These are phyloP conservation scores for Otus sunia DNA, from an alignment of 2,113 vertebrate species.

Conservation along the genomic window DNA sequence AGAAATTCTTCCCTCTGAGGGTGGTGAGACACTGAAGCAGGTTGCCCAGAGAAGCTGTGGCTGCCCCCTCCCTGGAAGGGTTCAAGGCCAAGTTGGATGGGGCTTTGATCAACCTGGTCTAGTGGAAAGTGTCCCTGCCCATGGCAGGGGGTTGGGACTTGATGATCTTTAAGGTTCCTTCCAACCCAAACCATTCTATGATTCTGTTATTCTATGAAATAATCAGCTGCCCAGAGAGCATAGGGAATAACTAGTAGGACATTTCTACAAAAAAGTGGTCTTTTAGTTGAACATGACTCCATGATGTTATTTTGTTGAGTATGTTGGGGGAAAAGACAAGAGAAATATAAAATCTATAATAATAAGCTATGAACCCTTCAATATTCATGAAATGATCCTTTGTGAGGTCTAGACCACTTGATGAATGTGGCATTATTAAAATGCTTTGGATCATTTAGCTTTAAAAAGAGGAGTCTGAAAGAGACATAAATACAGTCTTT, in stretches of 20 bases:
- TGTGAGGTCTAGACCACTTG: slow-evolving; percentile 12
- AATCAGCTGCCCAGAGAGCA: background rate
- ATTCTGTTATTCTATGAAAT: background rate
- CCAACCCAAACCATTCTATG: too few relatives aligned
- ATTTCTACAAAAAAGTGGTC: background rate
- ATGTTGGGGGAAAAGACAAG: background rate
- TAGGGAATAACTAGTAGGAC: background rate
- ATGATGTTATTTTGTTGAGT: background rate
- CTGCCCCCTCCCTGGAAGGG: too few relatives aligned
- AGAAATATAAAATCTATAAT: background rate
- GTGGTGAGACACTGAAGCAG: too few relatives aligned
- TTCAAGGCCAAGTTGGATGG: too few relatives aligned
- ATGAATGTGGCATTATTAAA: slow-evolving; percentile 57
- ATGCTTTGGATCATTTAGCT: slow-evolving; percentile 53
- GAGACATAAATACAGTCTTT: slow-evolving; percentile 11
- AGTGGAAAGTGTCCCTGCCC: too few relatives aligned
- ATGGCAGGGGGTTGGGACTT: too few relatives aligned
- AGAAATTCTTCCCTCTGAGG: too few relatives aligned
- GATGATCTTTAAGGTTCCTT: too few relatives aligned
- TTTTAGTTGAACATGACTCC: background rate
- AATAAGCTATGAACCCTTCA: background rate
- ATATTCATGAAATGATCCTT: slow-evolving; percentile 15
- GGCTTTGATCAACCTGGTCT: too few relatives aligned
- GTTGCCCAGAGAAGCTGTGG: too few relatives aligned
- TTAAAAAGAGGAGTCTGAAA: slow-evolving; percentile 4